Percentiles rank a stretch among this genome's conserved stretches.
Conservation (phyloP, 2,888 invertebrate species). For the Sarcophaga subvicina region DNA sequence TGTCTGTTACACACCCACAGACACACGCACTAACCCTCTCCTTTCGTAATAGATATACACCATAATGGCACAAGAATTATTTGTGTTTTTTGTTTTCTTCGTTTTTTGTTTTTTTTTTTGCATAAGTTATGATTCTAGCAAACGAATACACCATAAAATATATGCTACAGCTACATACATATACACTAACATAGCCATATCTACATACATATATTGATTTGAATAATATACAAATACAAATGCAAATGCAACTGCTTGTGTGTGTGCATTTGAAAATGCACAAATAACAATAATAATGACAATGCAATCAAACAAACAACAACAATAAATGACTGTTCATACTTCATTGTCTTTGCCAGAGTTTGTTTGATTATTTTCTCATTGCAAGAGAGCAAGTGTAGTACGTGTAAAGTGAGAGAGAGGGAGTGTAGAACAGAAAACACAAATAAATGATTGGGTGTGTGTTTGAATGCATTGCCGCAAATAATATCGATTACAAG, state of each 20-base stretch:
- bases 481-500: slow-evolving; percentile 68
- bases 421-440: background rate
- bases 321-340: slow-evolving; percentile 37
- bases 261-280: background rate
- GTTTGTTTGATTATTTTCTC: slow-evolving; percentile 2
- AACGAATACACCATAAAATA: slow-evolving; percentile 58
- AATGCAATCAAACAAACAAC: slow-evolving; percentile 22
- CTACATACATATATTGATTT: too few species aligned
- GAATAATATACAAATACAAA: slow-evolving; percentile 32
- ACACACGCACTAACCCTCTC: background rate
- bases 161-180: slow-evolving; percentile 39
- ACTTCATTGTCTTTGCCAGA: slow-evolving; percentile 35
- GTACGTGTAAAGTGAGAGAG: background rate
- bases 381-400: background rate
- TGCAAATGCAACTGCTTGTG: background rate
- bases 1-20: background rate
- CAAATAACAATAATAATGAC: slow-evolving; percentile 26
- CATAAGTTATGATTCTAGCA: slow-evolving; percentile 43
- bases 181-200: background rate
- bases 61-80: slow-evolving; percentile 1
- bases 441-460: background rate
- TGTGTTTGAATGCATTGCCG: slow-evolving; percentile 40
- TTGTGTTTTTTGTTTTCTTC: background rate
- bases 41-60: background rate
- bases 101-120: slow-evolving; percentile 6